These are phyloP conservation scores for Corynorhinus townsendii DNA, from an alignment of 2,113 vertebrate genomes.

Conservation along the genomic window DNA sequence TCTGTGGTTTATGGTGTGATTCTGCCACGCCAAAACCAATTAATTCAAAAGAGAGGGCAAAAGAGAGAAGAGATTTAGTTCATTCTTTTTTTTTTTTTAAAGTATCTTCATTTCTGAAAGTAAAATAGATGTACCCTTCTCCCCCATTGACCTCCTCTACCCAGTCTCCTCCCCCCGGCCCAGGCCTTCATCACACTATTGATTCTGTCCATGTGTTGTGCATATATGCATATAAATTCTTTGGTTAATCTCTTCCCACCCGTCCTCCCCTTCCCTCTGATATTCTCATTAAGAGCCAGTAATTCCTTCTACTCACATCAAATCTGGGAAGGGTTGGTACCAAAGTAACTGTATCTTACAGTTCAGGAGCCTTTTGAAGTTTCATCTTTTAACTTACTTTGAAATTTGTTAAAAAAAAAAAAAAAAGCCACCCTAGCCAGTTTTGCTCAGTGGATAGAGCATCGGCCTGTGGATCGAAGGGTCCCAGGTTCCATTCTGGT, in stretches of 20 bases:
- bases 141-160: too few species aligned
- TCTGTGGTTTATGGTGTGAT: constrained; percentile 16
- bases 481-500: too few species aligned
- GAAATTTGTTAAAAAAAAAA: neutral
- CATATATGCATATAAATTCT: too few species aligned
- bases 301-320: constrained; percentile 9
- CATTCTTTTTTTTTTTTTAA: neutral
- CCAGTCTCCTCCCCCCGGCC: too few species aligned
- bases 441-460: too few species aligned
- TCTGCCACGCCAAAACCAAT: constrained; percentile 62
- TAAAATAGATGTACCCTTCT: too few species aligned
- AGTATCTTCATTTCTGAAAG: too few species aligned
- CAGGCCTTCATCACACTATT: too few species aligned
- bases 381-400: neutral
- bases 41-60: constrained; percentile 54
- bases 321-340: constrained; percentile 1
- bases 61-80: neutral
- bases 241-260: too few species aligned
- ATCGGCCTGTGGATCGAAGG: too few species aligned
- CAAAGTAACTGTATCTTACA: neutral
- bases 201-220: too few species aligned
- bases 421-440: neutral
- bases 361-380: neutral
- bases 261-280: too few species aligned
- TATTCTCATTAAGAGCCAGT: neutral